Conservation (phyloP, 2,888 invertebrate species). For the Dryococelus australis region DNA sequence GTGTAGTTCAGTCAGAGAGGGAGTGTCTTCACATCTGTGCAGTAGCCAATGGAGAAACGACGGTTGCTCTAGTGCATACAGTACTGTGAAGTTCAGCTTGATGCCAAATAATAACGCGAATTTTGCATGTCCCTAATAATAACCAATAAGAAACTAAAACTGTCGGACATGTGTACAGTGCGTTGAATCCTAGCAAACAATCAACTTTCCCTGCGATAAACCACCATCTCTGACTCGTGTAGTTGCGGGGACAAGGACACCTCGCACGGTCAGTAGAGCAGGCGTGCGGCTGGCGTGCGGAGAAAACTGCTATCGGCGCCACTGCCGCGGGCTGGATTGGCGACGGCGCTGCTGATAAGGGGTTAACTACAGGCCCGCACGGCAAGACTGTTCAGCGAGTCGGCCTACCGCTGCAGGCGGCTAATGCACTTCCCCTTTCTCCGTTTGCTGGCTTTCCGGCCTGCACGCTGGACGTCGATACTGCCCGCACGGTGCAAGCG, state of each 20-base stretch:
- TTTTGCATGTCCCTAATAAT: no score
- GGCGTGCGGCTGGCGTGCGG: neutral
- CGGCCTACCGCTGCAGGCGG: slow-evolving; percentile 7
- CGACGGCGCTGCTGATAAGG: neutral
- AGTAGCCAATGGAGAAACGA: no score
- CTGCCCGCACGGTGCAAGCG: neutral
- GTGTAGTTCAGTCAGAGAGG: no score
- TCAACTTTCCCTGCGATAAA: no score
- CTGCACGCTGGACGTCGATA: neutral
- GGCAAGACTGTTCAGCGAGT: neutral
- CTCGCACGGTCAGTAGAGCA: neutral
- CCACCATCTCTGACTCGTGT: no score
- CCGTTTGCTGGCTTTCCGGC: neutral
- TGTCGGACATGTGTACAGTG: no score
- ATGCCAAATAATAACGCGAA: no score
- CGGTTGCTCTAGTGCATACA: no score
- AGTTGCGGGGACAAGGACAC: neutral
- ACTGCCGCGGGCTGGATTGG: neutral
- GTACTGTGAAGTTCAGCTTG: no score
- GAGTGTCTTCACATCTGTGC: no score
- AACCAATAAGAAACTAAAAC: no score
- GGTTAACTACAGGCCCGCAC: neutral
- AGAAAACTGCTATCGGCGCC: neutral
- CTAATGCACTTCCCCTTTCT: neutral
- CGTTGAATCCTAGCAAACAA: no score